These are phyloP conservation scores for Pocillopora meandrina DNA, from an alignment of 92 coral and sea anemone genomes.

Conservation along the genomic window DNA sequence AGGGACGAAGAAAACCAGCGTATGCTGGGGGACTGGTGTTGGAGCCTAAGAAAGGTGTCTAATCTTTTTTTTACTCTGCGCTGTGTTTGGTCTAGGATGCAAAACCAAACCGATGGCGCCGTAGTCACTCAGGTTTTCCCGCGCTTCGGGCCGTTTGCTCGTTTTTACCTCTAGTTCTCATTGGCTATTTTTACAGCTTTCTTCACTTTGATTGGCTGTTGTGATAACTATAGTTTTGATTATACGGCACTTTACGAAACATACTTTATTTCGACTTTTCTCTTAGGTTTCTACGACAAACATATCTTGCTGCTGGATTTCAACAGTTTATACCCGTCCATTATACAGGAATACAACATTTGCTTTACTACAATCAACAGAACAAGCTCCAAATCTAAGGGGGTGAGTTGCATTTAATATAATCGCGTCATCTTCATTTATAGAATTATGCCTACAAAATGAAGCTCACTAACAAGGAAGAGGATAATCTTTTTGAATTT, in stretches of 20 bases:
- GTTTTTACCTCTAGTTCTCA: too few species aligned
- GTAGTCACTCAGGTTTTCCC: not conserved
- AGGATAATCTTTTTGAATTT: too few species aligned
- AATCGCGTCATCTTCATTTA: not conserved
- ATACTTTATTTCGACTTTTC: not conserved
- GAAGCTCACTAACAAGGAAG: too few species aligned
- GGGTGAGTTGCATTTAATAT: conserved; percentile 39
- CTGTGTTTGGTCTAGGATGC: not conserved
- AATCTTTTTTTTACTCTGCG: not conserved
- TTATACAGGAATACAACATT: conserved; percentile 96
- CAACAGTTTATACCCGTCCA: conserved; percentile 99
- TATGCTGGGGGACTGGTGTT: conserved; percentile 98
- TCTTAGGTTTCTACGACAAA: conserved; percentile 97
- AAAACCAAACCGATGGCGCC: not conserved
- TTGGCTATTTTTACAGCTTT: too few species aligned
- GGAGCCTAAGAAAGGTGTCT: conserved; percentile 94
- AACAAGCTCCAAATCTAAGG: conserved; percentile 49
- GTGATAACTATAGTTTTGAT: too few species aligned
- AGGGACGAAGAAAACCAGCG: conserved; percentile 93
- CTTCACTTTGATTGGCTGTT: too few species aligned
- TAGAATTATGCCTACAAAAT: too few species aligned
- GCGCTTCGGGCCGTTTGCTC: too few species aligned
- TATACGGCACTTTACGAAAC: too few species aligned
- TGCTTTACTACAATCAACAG: conserved; percentile 95
- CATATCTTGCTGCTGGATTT: conserved; percentile 91